phyloP scores from a whole-genome alignment of 2,888 invertebrate species.

The Polydesmus complanatus region DNA sequence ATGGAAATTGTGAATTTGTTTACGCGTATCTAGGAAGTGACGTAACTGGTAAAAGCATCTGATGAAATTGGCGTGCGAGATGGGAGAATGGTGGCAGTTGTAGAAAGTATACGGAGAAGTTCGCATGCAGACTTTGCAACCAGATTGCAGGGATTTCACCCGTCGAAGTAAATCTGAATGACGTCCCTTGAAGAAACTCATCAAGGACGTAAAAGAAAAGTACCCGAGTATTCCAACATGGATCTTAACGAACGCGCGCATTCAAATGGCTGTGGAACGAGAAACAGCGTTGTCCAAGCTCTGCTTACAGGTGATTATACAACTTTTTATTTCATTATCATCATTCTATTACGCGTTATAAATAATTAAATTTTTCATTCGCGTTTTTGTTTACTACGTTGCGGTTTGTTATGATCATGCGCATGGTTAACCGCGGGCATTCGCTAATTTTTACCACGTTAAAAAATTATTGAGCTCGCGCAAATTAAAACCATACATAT shows the following conservation, averaged over 20 bases:
- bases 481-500: too few species aligned
- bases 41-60: background rate
- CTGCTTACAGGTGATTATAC: background rate
- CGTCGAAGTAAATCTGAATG: background rate
- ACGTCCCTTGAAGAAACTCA: background rate
- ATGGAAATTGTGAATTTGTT: background rate
- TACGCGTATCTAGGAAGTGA: background rate
- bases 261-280: background rate
- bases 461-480: too few species aligned
- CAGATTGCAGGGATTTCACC: background rate
- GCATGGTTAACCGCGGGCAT: too few species aligned
- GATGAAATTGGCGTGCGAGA: too few species aligned
- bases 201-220: background rate
- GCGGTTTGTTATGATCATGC: too few species aligned
- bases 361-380: too few species aligned
- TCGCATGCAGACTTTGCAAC: background rate
- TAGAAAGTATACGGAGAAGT: too few species aligned
- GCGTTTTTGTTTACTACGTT: too few species aligned
- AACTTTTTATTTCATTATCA: background rate
- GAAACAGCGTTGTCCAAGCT: background rate
- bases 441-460: too few species aligned
- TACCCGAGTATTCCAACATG: background rate
- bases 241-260: too few species aligned
- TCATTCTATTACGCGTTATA: too few species aligned
- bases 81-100: too few species aligned